A percentile compares a stretch with the other conserved stretches of the same genome.
Evolutionary conservation across 2,113 vertebrate species (phyloP).

Genomic region (Puffinus mauretanicus): DNA sequence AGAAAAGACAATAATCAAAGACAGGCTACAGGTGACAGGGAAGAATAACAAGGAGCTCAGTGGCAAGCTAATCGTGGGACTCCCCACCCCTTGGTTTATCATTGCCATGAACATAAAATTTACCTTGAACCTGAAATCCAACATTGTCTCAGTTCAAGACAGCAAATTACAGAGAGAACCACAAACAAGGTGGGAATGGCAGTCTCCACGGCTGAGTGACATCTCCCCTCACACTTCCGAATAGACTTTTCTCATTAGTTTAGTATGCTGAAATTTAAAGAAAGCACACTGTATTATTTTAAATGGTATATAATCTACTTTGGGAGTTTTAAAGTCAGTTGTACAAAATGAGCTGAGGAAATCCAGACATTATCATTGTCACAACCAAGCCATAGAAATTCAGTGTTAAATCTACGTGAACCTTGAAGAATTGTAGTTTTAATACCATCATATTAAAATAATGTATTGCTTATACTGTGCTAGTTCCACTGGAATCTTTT

Average conservation of each 20-base stretch:
- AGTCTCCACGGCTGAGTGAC: neutral
- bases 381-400: neutral
- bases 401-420: neutral
- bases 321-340: neutral
- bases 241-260: neutral
- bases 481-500: neutral
- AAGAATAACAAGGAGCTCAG: neutral
- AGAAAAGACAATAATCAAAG: neutral
- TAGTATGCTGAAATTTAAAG: neutral
- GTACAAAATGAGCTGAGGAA: neutral
- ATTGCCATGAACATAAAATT: neutral
- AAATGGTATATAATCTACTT: neutral
- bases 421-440: neutral
- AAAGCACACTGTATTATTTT: neutral
- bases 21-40: neutral
- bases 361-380: neutral
- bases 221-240: neutral
- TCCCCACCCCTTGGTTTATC: neutral
- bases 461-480: neutral
- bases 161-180: neutral
- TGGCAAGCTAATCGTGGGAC: neutral
- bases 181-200: neutral
- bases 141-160: neutral
- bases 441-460: neutral
- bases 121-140: neutral